Evolutionary conservation across 2,797 vertebrate genomes (phyloP), one percentile per base, ranked within the genome.

Genomic region (Petrocephalus sullivani): DNA sequence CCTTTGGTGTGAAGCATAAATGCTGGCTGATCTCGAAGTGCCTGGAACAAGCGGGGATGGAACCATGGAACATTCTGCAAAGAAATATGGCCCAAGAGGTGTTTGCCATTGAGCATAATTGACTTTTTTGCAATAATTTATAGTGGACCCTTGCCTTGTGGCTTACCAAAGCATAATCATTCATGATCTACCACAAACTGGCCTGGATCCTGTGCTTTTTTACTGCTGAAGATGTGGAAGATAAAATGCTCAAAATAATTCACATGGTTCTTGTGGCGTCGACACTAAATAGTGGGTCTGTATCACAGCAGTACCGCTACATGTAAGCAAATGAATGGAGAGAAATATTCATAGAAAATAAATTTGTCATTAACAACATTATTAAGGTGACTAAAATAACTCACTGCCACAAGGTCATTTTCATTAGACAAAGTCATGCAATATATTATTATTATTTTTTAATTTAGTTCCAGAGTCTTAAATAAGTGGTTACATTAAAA

Each of bases 311-410:
- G 51, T 41, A 58, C 23, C 14, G 2, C 23, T 33, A 58, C 58
- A 85, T 84, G 82, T 54, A 23, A 84, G 54, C 82, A 84, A 51
- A 84, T 84, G 82, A 84, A 23, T 54, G 82, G 51, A 23, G 51
- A 53, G 21, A 53, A 84, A 84, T 84, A 84, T 53, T 84, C 51
- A 54, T 54, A 84, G 21, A 23, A 84, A 53, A 23, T 53, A 53
- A 21, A 51, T 84, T 51, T 84, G 82, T 81, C 75, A 81, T 81
- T 81, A 46, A 81, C 75, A 84, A 53, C 21, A 84, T 84, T 84
- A 53, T 84, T 53, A 84, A 49, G 51, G 46, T 84, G 82, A 84
- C 51, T 84, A 37, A 86, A 86, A 86, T 57, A 86, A 33, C 33
- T 86, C 54, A 46, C 53, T 58, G 84, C 82, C 46, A 75, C 46